A percentile compares a stretch with the other conserved stretches of the same genome.
phyloP scores from a whole-genome alignment of 2,888 invertebrate species.

The Cosmia pyralina region DNA sequence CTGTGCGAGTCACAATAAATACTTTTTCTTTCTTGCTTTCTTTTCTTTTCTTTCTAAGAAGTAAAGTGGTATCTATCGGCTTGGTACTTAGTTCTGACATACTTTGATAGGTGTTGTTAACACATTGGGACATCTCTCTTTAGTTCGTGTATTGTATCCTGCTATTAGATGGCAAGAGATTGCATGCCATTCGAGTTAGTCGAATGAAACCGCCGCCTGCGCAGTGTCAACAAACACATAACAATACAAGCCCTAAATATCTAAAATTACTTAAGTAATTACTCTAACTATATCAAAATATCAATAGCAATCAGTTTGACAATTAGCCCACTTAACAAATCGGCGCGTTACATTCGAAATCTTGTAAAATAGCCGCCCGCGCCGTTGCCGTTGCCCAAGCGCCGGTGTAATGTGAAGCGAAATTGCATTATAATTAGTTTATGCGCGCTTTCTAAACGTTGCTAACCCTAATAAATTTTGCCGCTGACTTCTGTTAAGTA shows the following conservation, averaged over 20 bases:
- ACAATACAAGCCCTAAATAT: not conserved
- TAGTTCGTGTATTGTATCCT: not conserved
- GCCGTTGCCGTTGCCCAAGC: conserved; percentile 70
- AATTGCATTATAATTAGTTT: conserved; percentile 77
- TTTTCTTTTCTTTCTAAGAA: too few species aligned
- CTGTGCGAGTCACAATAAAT: too few species aligned
- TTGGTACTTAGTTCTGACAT: too few species aligned
- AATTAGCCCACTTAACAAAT: conserved; percentile 64
- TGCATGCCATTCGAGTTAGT: too few species aligned
- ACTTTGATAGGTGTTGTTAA: not conserved
- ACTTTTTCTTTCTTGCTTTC: too few species aligned
- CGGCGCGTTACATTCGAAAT: conserved; percentile 64
- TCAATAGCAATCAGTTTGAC: conserved; percentile 53
- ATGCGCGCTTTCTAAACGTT: conserved; percentile 78
- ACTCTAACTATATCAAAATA: conserved; percentile 38
- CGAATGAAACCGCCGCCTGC: not conserved
- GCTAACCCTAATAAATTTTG: conserved; percentile 69
- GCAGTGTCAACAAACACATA: not conserved
- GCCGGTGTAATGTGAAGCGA: conserved; percentile 69
- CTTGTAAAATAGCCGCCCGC: conserved; percentile 59
- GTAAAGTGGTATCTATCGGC: too few species aligned
- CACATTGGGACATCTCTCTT: not conserved
- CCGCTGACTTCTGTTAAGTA: conserved; percentile 46
- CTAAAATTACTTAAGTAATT: conserved; percentile 13
- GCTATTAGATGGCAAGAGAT: not conserved